Conservation (phyloP, 1,140 invertebrate genomes). For the Lanistes nyassanus region DNA sequence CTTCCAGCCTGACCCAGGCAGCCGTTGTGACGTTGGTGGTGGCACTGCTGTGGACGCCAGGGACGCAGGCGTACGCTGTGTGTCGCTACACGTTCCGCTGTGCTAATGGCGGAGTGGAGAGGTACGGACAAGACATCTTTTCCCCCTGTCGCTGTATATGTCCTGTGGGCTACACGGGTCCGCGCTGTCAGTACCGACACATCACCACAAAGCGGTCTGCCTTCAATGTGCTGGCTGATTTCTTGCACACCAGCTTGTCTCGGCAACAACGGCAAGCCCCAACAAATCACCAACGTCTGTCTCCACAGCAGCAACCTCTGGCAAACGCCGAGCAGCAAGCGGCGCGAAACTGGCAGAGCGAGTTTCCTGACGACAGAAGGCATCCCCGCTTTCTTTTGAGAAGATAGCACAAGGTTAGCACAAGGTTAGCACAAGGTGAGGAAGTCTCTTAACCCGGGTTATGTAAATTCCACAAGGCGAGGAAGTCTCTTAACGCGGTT, state of each 20-base stretch:
- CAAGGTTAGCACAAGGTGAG: neutral
- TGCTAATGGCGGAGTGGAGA: conserved; percentile 16
- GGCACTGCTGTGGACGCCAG: neutral
- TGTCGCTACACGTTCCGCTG: conserved; percentile 18
- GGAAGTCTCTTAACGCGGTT: too few species aligned
- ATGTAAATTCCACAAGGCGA: too few species aligned
- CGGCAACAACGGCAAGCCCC: neutral
- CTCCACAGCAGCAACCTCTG: neutral
- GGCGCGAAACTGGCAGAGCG: neutral
- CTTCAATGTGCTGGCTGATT: conserved; percentile 17
- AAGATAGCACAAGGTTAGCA: conserved; percentile 13
- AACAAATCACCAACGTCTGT: neutral
- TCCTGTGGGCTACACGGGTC: conserved; percentile 15
- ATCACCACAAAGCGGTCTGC: conserved; percentile 8
- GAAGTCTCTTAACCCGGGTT: too few species aligned
- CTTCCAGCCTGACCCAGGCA: too few species aligned
- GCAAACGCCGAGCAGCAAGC: neutral
- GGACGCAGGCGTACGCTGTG: neutral
- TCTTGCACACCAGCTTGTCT: conserved; percentile 11
- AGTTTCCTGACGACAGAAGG: neutral
- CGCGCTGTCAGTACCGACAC: conserved; percentile 21
- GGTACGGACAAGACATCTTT: conserved; percentile 24
- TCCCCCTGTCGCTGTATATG: conserved; percentile 13
- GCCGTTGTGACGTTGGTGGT: conserved; percentile 3
- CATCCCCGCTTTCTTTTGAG: conserved; percentile 1